Evolutionary conservation across 2,888 invertebrate species (phyloP), one percentile per base, ranked within the genome.

Genomic region (Cabera pusaria): DNA sequence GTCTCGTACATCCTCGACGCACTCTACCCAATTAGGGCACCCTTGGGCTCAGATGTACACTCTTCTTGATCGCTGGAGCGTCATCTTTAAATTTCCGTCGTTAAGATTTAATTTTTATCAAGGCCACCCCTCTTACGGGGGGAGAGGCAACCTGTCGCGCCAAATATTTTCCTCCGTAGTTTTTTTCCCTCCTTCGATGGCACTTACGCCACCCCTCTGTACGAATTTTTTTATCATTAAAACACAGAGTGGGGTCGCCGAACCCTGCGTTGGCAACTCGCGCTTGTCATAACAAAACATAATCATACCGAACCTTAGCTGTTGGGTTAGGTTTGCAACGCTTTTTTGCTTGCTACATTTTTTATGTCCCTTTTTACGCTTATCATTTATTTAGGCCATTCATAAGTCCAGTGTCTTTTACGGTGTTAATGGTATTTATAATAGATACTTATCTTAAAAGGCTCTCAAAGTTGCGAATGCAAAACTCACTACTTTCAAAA

Each of bases 221-320:
- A 86, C 88, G 88, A 88, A 85, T 88, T 88, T 88, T 88, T 88
- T 88, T 88, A 88, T 88, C 88, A 88, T 88, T 88, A 87, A 88
- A 88, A 87, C 83, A 64, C 81, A 64, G 81, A 41, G 41, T 83
- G 83, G 88, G 88, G 88, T 86, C 88, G 87, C 68, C 84, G 86
- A 86, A 87, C 87, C 63, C 83, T 61, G 61, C 79, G 79, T 79
- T 79, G 77, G 82, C 80, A 77, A 71, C 82, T 68, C 77, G 70
- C 83, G 72, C 75, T 48, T 88, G 88, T 88, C 87, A 88, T 87
- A 88, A 88, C 86, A 87, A 80, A 78, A 81, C 81, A 79, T 71
- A 82, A 78, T 84, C 84, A 74, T 77, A 76, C 72, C 59, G 63
- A 70, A 68, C 72, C 66, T 57, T 35, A 59, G 49, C 56, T 58